These are phyloP conservation scores for Macrostomum cliftonense DNA, from an alignment of 2,888 invertebrate genomes.

Conservation along the genomic window DNA sequence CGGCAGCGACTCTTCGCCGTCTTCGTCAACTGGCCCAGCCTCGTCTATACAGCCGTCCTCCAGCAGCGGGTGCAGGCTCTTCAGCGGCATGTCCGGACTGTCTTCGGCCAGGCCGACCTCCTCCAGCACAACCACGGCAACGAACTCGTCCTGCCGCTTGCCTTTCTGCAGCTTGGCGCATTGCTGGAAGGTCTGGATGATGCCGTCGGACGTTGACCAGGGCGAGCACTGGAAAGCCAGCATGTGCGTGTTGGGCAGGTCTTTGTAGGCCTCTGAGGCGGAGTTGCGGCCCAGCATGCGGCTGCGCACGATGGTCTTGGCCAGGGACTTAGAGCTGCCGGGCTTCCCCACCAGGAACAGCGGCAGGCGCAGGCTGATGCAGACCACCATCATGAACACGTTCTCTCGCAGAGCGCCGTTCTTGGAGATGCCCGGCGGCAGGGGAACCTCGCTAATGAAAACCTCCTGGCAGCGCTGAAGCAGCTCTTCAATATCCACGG, in stretches of 20 bases:
- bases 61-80: constrained; percentile 29
- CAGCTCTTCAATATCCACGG: neutral
- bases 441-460: constrained; percentile 20
- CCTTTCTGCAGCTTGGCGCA: constrained; percentile 27
- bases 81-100: constrained; percentile 29
- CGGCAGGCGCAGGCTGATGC: constrained; percentile 30
- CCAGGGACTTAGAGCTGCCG: constrained; percentile 33
- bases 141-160: constrained; percentile 16
- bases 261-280: constrained; percentile 19
- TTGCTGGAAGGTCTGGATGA: constrained; percentile 24
- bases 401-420: constrained; percentile 32
- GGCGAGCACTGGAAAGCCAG: constrained; percentile 32
- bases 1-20: constrained; percentile 18
- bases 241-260: constrained; percentile 28
- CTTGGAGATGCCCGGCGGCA: constrained; percentile 23
- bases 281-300: constrained; percentile 30
- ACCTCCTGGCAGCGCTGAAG: constrained; percentile 23
- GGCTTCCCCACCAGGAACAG: constrained; percentile 34
- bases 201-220: constrained; percentile 26
- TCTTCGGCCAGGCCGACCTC: constrained; percentile 31
- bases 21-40: constrained; percentile 2
- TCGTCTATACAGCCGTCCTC: constrained; percentile 28
- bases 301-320: constrained; percentile 30
- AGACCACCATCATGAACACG: constrained; percentile 34
- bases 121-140: constrained; percentile 29